These are phyloP conservation scores for Eira barbara DNA, from an alignment of 2,113 vertebrate genomes.

Conservation along the genomic window DNA sequence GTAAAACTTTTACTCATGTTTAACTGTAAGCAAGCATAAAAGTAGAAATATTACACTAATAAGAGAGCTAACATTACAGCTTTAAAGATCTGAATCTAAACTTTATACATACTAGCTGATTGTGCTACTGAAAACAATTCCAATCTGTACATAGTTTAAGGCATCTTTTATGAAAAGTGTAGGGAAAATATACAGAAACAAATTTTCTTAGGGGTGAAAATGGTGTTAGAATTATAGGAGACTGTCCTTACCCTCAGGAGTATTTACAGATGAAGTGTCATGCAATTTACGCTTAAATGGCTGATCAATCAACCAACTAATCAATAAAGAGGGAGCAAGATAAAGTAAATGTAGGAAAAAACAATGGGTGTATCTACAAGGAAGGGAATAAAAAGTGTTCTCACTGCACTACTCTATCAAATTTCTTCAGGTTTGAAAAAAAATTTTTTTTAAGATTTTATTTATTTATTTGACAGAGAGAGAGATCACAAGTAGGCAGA, in stretches of 20 bases:
- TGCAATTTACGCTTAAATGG: not conserved
- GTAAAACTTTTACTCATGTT: not conserved
- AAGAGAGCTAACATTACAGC: not conserved
- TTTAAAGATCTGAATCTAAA: not conserved
- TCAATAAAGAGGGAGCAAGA: not conserved
- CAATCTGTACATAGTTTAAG: not conserved
- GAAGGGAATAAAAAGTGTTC: not conserved
- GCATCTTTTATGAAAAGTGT: not conserved
- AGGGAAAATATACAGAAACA: not conserved
- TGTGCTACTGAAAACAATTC: not conserved
- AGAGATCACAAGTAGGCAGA: no score
- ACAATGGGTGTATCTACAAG: not conserved
- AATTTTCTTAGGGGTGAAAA: not conserved
- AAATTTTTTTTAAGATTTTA: not conserved
- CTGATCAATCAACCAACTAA: not conserved
- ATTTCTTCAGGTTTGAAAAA: not conserved
- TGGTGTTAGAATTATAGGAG: not conserved
- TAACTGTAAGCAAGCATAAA: not conserved
- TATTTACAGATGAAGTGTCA: not conserved
- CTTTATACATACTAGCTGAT: not conserved
- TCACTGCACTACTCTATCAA: not conserved
- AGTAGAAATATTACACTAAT: not conserved
- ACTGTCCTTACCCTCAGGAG: not conserved
- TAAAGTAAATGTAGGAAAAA: not conserved
- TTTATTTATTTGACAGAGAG: no score